phyloP scores from a whole-genome alignment of 2,888 invertebrate species.

The Drosophila prostipennis region DNA sequence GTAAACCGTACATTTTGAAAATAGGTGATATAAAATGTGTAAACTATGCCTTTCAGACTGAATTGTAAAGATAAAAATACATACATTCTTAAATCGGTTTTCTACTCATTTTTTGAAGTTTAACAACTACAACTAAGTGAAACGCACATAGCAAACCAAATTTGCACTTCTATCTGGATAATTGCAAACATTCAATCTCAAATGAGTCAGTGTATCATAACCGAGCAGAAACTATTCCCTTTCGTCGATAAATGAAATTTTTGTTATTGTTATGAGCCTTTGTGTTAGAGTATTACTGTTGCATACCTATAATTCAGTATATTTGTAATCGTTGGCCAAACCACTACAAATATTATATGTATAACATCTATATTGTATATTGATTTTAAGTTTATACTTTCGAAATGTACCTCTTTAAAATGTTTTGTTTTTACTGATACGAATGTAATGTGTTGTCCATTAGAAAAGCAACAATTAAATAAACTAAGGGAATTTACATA shows the following conservation, averaged over 20 bases:
- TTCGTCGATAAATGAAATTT: constrained; percentile 57
- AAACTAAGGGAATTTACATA: constrained; percentile 37
- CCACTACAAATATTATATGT: constrained; percentile 30
- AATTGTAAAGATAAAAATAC: constrained; percentile 78
- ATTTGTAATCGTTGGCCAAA: constrained; percentile 38
- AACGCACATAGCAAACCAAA: constrained; percentile 66
- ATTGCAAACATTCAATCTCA: constrained; percentile 17
- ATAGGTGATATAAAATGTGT: constrained; percentile 79
- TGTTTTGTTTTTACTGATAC: constrained; percentile 41
- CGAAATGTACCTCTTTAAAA: constrained; percentile 42
- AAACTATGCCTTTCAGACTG: constrained; percentile 80
- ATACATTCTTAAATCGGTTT: constrained; percentile 75
- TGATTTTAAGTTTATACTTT: constrained; percentile 46
- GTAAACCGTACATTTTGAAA: constrained; percentile 74
- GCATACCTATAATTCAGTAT: constrained; percentile 47
- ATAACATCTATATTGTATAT: constrained; percentile 45
- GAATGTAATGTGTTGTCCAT: constrained; percentile 38
- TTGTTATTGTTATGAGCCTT: constrained; percentile 70
- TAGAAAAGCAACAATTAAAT: constrained; percentile 37
- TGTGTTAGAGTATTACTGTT: constrained; percentile 49
- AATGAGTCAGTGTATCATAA: constrained; percentile 19
- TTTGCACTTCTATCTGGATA: constrained; percentile 45
- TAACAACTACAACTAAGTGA: constrained; percentile 64
- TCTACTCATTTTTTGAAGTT: constrained; percentile 71
- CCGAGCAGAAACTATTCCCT: constrained; percentile 31